phyloP scores from a whole-genome alignment of 2,113 vertebrate species.

The Kryptolebias marmoratus region DNA sequence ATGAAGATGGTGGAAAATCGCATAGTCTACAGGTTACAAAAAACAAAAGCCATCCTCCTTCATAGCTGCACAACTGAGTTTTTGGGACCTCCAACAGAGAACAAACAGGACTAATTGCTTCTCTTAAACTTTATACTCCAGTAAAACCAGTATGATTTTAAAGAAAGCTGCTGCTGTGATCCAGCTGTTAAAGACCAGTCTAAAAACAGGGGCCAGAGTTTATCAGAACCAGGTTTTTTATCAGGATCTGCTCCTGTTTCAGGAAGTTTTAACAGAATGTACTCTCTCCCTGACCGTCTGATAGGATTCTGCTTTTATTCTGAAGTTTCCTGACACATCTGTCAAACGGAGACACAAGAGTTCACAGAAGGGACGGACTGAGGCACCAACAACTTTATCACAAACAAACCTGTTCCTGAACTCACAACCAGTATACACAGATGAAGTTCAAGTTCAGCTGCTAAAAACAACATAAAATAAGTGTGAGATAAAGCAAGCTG shows the following conservation, averaged over 20 bases:
- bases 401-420: background rate
- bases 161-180: background rate
- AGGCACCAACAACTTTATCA: background rate
- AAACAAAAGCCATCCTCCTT: background rate
- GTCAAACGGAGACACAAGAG: background rate
- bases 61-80: constrained; percentile 7
- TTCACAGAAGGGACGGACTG: background rate
- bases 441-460: too few species aligned
- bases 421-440: background rate
- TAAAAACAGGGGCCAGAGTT: background rate
- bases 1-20: background rate
- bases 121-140: constrained; percentile 34
- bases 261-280: constrained; percentile 9
- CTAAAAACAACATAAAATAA: too few species aligned
- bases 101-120: constrained; percentile 42
- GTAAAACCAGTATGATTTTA: constrained; percentile 25
- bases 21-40: background rate
- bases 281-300: background rate
- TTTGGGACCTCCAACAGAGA: constrained; percentile 50
- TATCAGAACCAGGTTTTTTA: background rate
- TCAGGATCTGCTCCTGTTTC: constrained; percentile 1
- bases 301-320: background rate
- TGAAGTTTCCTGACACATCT: background rate
- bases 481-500: background rate
- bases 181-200: background rate